phyloP scores from a whole-genome alignment of 2,797 vertebrate species.

The Kryptopterus vitreolus region DNA sequence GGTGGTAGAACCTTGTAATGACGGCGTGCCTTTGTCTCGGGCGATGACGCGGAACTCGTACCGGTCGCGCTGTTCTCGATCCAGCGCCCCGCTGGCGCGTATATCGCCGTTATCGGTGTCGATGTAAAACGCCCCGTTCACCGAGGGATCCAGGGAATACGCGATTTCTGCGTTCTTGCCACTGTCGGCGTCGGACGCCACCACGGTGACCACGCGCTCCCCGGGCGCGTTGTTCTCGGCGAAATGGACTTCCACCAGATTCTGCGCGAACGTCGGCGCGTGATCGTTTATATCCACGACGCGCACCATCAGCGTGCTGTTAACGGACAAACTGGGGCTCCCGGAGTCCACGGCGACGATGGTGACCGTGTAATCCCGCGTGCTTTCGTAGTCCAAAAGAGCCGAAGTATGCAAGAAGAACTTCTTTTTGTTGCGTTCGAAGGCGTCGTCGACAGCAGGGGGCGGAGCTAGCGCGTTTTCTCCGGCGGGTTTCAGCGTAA shows the following conservation, averaged over 20 bases:
- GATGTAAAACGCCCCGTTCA: constrained; percentile 83
- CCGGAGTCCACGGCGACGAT: constrained; percentile 95
- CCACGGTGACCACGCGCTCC: constrained; percentile 86
- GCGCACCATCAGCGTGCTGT: constrained; percentile 89
- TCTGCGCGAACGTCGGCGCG: constrained; percentile 85
- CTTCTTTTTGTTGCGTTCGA: constrained; percentile 91
- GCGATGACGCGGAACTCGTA: constrained; percentile 91
- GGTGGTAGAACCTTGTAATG: constrained; percentile 85
- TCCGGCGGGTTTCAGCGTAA: constrained; percentile 94
- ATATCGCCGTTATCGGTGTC: constrained; percentile 91
- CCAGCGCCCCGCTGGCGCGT: constrained; percentile 80
- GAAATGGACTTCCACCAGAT: constrained; percentile 88
- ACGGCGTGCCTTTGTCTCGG: constrained; percentile 86
- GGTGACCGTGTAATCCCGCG: constrained; percentile 90
- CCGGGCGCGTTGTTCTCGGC: constrained; percentile 91
- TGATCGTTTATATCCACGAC: constrained; percentile 95
- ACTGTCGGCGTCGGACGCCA: constrained; percentile 89
- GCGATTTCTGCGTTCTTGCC: constrained; percentile 91
- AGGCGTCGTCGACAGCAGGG: constrained; percentile 76
- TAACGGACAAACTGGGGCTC: constrained; percentile 93
- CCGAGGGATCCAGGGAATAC: constrained; percentile 84
- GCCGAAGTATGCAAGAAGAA: constrained; percentile 95
- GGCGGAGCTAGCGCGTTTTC: constrained; percentile 77
- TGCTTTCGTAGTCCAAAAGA: constrained; percentile 90
- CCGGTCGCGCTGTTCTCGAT: constrained; percentile 85